phyloP scores from a whole-genome alignment of 2,888 invertebrate genomes.

The Hyppa rectilinea region DNA sequence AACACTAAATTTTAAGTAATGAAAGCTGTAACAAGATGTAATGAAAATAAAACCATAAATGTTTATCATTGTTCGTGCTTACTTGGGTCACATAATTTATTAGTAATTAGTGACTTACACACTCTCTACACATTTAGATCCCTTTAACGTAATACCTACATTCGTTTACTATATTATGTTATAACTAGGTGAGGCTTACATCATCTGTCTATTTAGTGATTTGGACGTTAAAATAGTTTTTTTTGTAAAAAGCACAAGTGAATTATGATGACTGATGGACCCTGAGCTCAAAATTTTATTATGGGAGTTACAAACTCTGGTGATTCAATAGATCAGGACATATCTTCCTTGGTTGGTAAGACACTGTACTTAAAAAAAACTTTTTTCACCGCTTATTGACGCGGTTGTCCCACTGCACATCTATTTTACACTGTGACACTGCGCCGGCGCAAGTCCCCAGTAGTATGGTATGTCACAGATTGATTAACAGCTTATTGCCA shows the following conservation, averaged over 20 bases:
- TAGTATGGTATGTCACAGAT: conserved; percentile 52
- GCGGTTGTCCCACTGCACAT: conserved; percentile 23
- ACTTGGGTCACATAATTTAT: conserved; percentile 15
- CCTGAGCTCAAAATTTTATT: background rate
- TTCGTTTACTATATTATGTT: background rate
- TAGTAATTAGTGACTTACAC: conserved; percentile 14
- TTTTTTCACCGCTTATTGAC: background rate
- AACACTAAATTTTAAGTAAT: background rate
- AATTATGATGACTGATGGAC: no score
- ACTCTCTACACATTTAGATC: conserved; percentile 32
- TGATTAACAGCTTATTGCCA: conserved; percentile 49
- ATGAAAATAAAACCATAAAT: conserved; percentile 17
- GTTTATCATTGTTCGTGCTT: conserved; percentile 10
- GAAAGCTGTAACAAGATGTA: conserved; percentile 3
- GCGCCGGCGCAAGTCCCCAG: conserved; percentile 32
- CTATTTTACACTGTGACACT: background rate
- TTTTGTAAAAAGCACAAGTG: no score
- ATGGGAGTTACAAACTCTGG: background rate
- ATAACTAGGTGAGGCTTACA: background rate
- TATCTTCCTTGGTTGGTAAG: background rate
- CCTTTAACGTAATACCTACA: background rate
- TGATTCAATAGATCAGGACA: background rate
- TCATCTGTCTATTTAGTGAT: background rate
- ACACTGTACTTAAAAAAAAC: background rate
- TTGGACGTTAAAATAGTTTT: no score